Conservation (phyloP, 2,113 vertebrate species). For the Notiomystis cincta region DNA sequence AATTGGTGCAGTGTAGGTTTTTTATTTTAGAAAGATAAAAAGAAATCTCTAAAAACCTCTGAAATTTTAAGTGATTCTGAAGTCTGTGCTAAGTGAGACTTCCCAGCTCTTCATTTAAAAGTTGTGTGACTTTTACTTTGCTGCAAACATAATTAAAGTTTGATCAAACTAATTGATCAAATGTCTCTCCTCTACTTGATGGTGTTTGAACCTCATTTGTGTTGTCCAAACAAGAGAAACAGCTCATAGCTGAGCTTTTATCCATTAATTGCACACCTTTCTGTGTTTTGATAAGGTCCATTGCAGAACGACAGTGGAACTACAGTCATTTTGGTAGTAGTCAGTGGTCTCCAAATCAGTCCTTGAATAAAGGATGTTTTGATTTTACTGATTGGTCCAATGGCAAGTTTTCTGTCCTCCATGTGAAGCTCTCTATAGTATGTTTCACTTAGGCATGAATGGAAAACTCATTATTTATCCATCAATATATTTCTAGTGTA, state of each 20-base stretch:
- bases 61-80: not conserved
- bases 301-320: not conserved
- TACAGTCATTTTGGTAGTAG: not conserved
- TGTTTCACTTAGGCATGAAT: not conserved
- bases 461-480: not conserved
- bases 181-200: not conserved
- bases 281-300: not conserved
- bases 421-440: not conserved
- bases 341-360: not conserved
- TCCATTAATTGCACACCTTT: not conserved
- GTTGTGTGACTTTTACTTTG: not conserved
- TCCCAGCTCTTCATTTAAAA: not conserved
- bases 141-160: not conserved
- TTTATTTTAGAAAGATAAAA: not conserved
- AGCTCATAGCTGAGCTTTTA: not conserved
- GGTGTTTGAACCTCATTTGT: not conserved
- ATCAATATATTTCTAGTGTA: not conserved
- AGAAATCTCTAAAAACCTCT: not conserved
- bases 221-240: not conserved
- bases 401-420: not conserved
- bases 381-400: not conserved
- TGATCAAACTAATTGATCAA: not conserved
- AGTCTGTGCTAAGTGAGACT: not conserved
- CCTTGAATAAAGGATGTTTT: not conserved
- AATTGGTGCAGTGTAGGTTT: not conserved